Evolutionary conservation across 1,140 invertebrate genomes (phyloP), one percentile per base, ranked within the genome.

Genomic region (Macrobrachium rosenbergii): DNA sequence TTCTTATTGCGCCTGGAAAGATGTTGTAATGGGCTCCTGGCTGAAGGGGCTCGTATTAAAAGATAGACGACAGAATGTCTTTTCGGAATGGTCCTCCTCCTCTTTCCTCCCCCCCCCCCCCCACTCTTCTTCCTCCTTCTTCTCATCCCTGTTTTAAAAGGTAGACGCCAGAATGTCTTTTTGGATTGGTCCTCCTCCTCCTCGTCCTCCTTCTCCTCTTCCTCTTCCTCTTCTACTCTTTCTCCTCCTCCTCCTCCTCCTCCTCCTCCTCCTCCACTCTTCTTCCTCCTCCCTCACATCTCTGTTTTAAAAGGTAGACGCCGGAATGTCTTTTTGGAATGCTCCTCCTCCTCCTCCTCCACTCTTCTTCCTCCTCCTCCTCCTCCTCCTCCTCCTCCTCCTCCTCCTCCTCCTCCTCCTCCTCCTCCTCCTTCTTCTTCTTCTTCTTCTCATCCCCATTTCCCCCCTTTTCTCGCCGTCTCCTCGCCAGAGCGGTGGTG

Each of bases 401-500:
- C 63, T 52, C 37, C n/a, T 19, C 76, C 76, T 23, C 21, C 19
- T 23, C 76, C 17, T 5, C 80, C 80, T 28, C 8, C 67, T 14
- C 45, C 14, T 58, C 37, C 82, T 16, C 19, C 64, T 87, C 84
- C 77, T 60, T 76, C 72, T 64, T 63, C 72, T 87, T 77, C 28
- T 37, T 37, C 28, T 37, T 37, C 28, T 37, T 3, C 28, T 37
- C 28, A 37, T 37, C 28, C 28, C 28, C 28, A 37, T 37, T 37
- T n/a, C n/a, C 28, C 28, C 28, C 28, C 28, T 37, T 37, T 37
- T 37, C 28, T 37, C 28, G 28, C 28, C 28, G 3, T 3, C 28
- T 37, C 28, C 28, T 37, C 28, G 28, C 28, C 28, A 37, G 28
- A 37, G 28, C 28, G 73, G 84, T 87, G 77, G 73, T 72, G 80